Conservation (phyloP, 2,797 vertebrate species). For the Anomalospiza imberbis region DNA sequence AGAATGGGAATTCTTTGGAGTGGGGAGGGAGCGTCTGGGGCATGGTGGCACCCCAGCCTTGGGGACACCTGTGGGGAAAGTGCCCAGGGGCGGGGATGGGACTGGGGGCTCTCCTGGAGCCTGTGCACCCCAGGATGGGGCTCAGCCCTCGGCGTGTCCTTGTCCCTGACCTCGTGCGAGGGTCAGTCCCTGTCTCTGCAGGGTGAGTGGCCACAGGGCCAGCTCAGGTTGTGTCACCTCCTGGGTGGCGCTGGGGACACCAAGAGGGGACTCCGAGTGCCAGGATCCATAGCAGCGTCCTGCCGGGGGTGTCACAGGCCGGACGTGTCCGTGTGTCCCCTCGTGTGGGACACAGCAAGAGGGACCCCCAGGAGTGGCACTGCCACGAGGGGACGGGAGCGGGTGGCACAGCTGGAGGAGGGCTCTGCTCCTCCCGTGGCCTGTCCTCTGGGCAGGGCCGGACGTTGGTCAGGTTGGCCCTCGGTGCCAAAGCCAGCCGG, state of each 20-base stretch:
- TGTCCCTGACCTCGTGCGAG: neutral
- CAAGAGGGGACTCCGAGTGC: neutral
- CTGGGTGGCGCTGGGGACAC: neutral
- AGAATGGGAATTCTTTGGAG: neutral
- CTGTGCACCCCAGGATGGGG: neutral
- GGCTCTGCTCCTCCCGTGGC: rapidly evolving
- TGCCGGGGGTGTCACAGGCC: neutral
- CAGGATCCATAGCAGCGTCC: neutral
- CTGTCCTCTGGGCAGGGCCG: too few species aligned
- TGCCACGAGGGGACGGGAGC: rapidly evolving
- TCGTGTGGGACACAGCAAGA: neutral
- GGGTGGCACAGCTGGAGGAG: neutral
- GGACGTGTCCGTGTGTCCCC: neutral
- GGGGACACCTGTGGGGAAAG: neutral
- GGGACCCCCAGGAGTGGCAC: neutral
- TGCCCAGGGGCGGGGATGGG: neutral
- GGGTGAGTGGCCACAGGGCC: rapidly evolving
- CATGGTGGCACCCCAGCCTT: neutral
- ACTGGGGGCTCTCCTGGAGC: neutral
- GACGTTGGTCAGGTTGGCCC: rapidly evolving
- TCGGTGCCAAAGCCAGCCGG: neutral
- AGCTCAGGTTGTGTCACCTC: neutral
- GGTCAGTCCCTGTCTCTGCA: neutral
- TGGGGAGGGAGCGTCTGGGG: neutral
- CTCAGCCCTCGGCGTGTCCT: neutral